Conservation (phyloP, 2,888 invertebrate genomes). For the Nycteola revayana region DNA sequence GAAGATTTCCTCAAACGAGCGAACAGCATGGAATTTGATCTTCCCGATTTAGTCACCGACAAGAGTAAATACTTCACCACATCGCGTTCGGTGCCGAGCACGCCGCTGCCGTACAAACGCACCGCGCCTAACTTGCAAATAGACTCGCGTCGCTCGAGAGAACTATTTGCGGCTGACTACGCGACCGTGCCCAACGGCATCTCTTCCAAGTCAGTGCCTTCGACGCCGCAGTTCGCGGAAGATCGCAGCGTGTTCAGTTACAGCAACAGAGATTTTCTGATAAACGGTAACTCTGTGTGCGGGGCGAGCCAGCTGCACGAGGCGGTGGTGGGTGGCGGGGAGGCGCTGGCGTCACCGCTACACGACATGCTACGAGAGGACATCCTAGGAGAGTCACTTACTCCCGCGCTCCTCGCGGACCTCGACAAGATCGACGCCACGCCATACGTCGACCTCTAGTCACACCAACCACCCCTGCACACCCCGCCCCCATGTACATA, state of each 20-base stretch:
- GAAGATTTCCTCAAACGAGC: slow-evolving; percentile 72
- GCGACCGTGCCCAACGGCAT: slow-evolving; percentile 70
- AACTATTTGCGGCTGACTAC: slow-evolving; percentile 58
- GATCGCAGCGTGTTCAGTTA: slow-evolving; percentile 81
- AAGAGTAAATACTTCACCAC: slow-evolving; percentile 76
- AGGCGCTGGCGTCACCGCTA: slow-evolving; percentile 58
- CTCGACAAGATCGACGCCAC: slow-evolving; percentile 71
- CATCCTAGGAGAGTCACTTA: slow-evolving; percentile 56
- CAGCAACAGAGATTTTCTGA: slow-evolving; percentile 82
- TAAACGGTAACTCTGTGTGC: slow-evolving; percentile 82
- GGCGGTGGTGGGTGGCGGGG: slow-evolving; percentile 50
- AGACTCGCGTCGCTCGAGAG: slow-evolving; percentile 63
- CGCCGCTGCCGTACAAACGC: slow-evolving; percentile 82
- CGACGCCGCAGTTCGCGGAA: slow-evolving; percentile 82
- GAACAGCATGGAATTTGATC: slow-evolving; percentile 71
- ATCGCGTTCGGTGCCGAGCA: slow-evolving; percentile 87
- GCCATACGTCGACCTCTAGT: slow-evolving; percentile 76
- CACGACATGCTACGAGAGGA: slow-evolving; percentile 72
- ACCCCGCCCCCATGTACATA: slow-evolving; percentile 45
- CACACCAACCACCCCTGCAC: slow-evolving; percentile 18
- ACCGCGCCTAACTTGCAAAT: slow-evolving; percentile 61
- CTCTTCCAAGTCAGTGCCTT: slow-evolving; percentile 88
- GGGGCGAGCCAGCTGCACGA: slow-evolving; percentile 49
- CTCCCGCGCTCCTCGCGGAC: slow-evolving; percentile 70
- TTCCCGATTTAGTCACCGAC: slow-evolving; percentile 61